phyloP scores from a whole-genome alignment of 1,140 invertebrate species.

The Polypedilum pembai region DNA sequence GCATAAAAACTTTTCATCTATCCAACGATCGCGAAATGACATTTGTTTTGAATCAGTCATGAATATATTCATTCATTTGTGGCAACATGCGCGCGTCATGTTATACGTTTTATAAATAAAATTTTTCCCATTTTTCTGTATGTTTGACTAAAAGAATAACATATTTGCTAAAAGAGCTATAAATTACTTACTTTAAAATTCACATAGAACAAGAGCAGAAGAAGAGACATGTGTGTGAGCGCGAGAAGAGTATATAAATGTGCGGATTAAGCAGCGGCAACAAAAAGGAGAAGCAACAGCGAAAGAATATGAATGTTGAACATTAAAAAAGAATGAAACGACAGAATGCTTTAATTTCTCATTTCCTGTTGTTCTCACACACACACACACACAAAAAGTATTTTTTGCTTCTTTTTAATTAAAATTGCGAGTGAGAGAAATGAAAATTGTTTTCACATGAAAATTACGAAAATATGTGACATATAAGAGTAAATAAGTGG shows the following conservation, averaged over 20 bases:
- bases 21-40: background rate
- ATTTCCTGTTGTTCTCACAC: background rate
- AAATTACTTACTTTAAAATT: slow-evolving; percentile 20
- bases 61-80: slow-evolving; percentile 19
- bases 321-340: slow-evolving; percentile 13
- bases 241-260: background rate
- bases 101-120: background rate
- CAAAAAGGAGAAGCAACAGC: background rate
- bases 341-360: slow-evolving; percentile 18
- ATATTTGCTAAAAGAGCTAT: slow-evolving; percentile 18
- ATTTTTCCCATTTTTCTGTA: background rate
- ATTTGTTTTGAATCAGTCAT: slow-evolving; percentile 18
- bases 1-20: background rate
- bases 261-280: background rate
- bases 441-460: slow-evolving; percentile 18
- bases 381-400: slow-evolving; percentile 1
- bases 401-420: slow-evolving; percentile 14
- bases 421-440: slow-evolving; percentile 3
- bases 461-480: slow-evolving; percentile 18
- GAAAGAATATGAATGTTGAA: background rate
- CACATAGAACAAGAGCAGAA: background rate
- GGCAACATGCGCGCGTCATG: slow-evolving; percentile 8
- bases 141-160: slow-evolving; percentile 13
- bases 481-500: background rate
- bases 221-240: background rate